Conservation (phyloP, 2,113 vertebrate species). For the Blennius ocellaris region DNA sequence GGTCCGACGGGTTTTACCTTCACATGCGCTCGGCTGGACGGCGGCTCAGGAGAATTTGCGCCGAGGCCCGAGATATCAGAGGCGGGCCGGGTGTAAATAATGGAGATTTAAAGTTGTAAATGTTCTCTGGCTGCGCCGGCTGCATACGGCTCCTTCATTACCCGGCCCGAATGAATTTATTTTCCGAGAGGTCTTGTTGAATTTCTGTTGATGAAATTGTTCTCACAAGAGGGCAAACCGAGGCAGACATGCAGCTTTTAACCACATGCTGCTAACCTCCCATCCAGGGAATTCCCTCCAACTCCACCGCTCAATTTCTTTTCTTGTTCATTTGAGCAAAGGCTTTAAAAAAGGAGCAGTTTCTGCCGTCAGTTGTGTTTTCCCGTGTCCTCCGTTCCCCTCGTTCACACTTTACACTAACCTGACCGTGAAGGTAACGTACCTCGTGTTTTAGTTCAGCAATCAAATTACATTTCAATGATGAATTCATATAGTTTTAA, state of each 20-base stretch:
- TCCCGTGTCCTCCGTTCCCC: not conserved
- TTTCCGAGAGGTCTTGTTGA: constrained; percentile 50
- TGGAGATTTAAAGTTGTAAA: constrained; percentile 59
- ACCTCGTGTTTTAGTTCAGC: no score
- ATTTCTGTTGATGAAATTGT: constrained; percentile 73
- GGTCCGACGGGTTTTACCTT: constrained; percentile 61
- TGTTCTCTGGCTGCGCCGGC: constrained; percentile 27
- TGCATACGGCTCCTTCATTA: constrained; percentile 55
- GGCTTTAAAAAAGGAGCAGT: constrained; percentile 17
- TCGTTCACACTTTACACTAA: no score
- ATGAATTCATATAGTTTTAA: no score
- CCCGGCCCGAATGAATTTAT: constrained; percentile 10
- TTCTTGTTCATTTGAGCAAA: constrained; percentile 29
- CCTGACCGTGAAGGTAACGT: no score
- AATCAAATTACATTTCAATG: no score
- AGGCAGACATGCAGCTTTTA: constrained; percentile 61
- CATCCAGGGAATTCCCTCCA: constrained; percentile 34
- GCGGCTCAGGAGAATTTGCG: constrained; percentile 38
- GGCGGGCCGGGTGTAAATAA: constrained; percentile 62
- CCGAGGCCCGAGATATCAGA: constrained; percentile 59
- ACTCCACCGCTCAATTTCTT: not conserved
- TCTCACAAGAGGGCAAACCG: constrained; percentile 52
- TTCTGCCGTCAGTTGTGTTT: not conserved
- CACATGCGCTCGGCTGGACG: constrained; percentile 46
- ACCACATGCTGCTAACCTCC: constrained; percentile 55